These are phyloP conservation scores for Microplitis deprimator DNA, from an alignment of 2,888 invertebrate species.

Conservation along the genomic window DNA sequence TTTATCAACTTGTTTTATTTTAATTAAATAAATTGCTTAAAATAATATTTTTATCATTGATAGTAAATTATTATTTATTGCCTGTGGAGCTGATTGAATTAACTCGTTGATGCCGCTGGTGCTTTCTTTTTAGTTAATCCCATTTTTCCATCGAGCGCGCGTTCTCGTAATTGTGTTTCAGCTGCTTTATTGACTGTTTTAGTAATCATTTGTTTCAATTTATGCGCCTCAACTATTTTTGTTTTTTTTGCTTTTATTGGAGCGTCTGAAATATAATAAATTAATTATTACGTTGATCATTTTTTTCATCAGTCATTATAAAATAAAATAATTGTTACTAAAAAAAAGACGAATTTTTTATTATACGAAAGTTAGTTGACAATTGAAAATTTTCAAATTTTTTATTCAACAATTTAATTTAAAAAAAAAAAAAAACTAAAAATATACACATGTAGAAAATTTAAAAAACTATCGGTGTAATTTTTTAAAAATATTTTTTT, in stretches of 20 bases:
- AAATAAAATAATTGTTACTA: no score
- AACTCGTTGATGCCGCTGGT: neutral
- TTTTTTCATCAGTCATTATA: neutral
- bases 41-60: neutral
- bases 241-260: slow-evolving; percentile 79
- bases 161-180: slow-evolving; percentile 78
- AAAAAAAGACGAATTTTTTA: no score
- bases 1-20: neutral
- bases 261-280: slow-evolving; percentile 72
- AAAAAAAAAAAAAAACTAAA: no score
- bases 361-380: no score
- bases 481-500: no score
- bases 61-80: no score
- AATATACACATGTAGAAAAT: no score
- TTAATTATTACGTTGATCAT: slow-evolving; percentile 28
- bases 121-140: slow-evolving; percentile 73
- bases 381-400: no score
- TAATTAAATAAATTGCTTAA: no score
- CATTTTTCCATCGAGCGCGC: slow-evolving; percentile 73
- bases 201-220: slow-evolving; percentile 78
- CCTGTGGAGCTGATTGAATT: neutral
- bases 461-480: no score
- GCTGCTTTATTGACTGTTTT: slow-evolving; percentile 81
- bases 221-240: slow-evolving; percentile 75
- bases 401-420: no score